Percentiles rank a stretch among this genome's conserved stretches.
Conservation (phyloP, 2,888 invertebrate species). For the Pteria penguin region DNA sequence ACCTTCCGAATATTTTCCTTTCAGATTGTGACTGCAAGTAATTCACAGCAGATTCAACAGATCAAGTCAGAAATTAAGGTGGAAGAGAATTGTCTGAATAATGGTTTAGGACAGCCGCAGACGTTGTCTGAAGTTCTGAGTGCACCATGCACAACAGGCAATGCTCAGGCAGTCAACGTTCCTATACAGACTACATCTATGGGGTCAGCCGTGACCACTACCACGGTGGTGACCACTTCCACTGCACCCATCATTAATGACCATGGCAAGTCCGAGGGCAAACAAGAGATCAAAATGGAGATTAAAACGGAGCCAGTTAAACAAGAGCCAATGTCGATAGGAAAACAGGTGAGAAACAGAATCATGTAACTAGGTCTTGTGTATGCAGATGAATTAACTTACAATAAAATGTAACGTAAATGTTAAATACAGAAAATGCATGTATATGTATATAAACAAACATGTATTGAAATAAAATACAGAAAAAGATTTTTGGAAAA, state of each 20-base stretch:
- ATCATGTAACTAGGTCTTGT: too few relatives aligned
- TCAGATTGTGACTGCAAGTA: slow-evolving; percentile 15
- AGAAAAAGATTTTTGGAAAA: too few relatives aligned
- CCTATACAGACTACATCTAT: slow-evolving; percentile 31
- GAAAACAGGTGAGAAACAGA: slow-evolving; percentile 17
- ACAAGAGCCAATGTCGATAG: slow-evolving; percentile 26
- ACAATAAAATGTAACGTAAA: too few relatives aligned
- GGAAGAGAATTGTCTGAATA: slow-evolving; percentile 10
- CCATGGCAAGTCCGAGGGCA: slow-evolving; percentile 60
- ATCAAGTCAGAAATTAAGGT: slow-evolving; percentile 28
- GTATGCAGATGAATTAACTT: too few relatives aligned
- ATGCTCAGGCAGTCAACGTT: slow-evolving; percentile 43
- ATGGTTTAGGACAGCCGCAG: slow-evolving; percentile 52
- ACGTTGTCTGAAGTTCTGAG: slow-evolving; percentile 58
- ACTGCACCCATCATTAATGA: slow-evolving; percentile 64
- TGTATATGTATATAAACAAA: too few relatives aligned
- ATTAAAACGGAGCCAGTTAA: slow-evolving; percentile 57
- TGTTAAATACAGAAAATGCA: too few relatives aligned
- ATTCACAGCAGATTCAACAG: slow-evolving; percentile 19
- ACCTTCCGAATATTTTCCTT: background rate
- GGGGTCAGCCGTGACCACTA: slow-evolving; percentile 51
- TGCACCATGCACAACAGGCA: slow-evolving; percentile 55
- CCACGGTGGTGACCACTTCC: slow-evolving; percentile 63
- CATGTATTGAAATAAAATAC: too few relatives aligned
- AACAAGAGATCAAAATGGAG: slow-evolving; percentile 63